These are phyloP conservation scores for Myioborus melanocephalus DNA, from an alignment of 2,797 vertebrate species.

Conservation along the genomic window DNA sequence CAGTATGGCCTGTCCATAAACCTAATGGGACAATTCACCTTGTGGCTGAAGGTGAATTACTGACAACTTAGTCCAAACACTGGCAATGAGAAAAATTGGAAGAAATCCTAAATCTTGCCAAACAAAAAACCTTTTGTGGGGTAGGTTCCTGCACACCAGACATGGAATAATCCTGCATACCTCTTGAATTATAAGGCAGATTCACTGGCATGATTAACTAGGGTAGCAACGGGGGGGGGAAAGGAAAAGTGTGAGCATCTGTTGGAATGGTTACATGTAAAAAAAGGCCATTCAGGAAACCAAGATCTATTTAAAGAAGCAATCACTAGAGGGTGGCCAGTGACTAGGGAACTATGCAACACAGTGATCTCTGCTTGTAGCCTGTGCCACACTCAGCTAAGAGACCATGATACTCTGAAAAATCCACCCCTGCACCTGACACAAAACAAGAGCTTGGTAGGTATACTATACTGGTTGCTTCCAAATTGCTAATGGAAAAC, in stretches of 20 bases:
- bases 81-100: neutral
- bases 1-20: neutral
- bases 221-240: neutral
- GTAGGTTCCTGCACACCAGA: neutral
- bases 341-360: neutral
- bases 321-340: neutral
- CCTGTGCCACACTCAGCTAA: neutral
- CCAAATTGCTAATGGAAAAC: neutral
- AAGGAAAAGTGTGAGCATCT: neutral
- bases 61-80: accelerated
- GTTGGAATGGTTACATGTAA: neutral
- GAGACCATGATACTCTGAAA: neutral
- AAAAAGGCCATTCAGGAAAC: neutral
- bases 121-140: neutral
- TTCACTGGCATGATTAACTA: neutral
- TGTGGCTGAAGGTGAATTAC: neutral
- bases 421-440: neutral
- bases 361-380: neutral
- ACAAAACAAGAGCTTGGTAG: neutral
- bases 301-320: neutral
- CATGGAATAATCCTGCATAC: neutral
- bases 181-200: neutral
- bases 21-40: no score
- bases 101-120: neutral
- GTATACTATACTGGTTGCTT: neutral